Percentiles rank a stretch among this genome's conserved stretches.
These are phyloP conservation scores for Lytechinus pictus DNA, from an alignment of 35 echinoderm and acorn worm species.

Conservation along the genomic window DNA sequence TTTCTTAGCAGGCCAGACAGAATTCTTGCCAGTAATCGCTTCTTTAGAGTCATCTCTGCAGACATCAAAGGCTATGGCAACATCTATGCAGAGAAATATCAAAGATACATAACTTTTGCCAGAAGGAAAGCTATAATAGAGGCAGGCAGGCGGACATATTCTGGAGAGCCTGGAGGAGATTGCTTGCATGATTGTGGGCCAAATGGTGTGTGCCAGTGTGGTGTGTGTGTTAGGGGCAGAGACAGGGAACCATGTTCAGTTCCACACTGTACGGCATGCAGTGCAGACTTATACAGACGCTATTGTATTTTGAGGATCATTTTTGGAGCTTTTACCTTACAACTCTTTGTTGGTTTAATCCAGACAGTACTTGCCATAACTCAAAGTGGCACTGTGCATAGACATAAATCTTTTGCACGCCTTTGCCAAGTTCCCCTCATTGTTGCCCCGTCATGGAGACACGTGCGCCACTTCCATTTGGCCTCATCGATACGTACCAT, in stretches of 20 bases:
- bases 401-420: background rate
- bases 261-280: slow-evolving; percentile 70
- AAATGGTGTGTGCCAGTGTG: slow-evolving; percentile 70
- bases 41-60: slow-evolving; percentile 34
- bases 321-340: slow-evolving; percentile 23
- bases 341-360: slow-evolving; percentile 40
- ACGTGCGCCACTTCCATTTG: slow-evolving; percentile 2
- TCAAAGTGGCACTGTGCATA: background rate
- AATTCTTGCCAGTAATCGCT: slow-evolving; percentile 59
- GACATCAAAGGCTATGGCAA: slow-evolving; percentile 51
- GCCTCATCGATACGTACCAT: background rate
- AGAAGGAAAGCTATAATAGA: slow-evolving; percentile 39
- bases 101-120: slow-evolving; percentile 53
- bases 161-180: background rate
- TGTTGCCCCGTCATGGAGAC: slow-evolving; percentile 19
- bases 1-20: slow-evolving; percentile 83
- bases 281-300: slow-evolving; percentile 26
- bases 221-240: slow-evolving; percentile 69
- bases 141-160: slow-evolving; percentile 48
- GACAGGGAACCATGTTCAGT: slow-evolving; percentile 38
- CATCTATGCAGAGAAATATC: slow-evolving; percentile 50
- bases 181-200: slow-evolving; percentile 80
- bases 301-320: slow-evolving; percentile 39
- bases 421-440: slow-evolving; percentile 1
- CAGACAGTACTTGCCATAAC: slow-evolving; percentile 45